phyloP scores from a whole-genome alignment of 2,113 vertebrate species.

The Astur gentilis region DNA sequence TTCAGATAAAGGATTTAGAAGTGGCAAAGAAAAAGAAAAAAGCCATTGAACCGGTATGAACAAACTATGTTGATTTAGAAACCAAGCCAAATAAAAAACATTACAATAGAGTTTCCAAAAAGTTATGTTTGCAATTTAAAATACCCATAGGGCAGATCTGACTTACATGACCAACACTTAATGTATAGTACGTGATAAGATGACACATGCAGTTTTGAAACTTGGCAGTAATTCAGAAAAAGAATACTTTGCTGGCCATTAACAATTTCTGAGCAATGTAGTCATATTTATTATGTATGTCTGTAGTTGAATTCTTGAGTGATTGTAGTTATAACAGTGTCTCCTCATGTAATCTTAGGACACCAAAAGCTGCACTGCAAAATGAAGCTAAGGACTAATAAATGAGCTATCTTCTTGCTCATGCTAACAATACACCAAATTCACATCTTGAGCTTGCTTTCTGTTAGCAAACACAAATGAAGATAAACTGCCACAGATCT shows the following conservation, averaged over 20 bases:
- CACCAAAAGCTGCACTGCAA: slow-evolving; percentile 17
- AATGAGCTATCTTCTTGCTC: slow-evolving; percentile 34
- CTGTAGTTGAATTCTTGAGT: slow-evolving; percentile 38
- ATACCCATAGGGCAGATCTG: slow-evolving; percentile 19
- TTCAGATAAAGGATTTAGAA: slow-evolving; percentile 8
- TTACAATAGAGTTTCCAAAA: slow-evolving; percentile 12
- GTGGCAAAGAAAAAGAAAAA: background rate
- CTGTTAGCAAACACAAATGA: background rate
- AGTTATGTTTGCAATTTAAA: slow-evolving; percentile 33
- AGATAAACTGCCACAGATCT: background rate
- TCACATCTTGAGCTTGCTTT: background rate
- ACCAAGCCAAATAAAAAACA: background rate
- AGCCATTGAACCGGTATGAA: background rate
- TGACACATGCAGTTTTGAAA: slow-evolving; percentile 45
- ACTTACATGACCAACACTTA: slow-evolving; percentile 23
- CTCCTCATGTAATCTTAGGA: slow-evolving; percentile 49
- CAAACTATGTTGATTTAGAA: slow-evolving; percentile 16
- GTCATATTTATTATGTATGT: slow-evolving; percentile 4
- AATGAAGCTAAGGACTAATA: slow-evolving; percentile 43
- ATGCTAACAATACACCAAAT: background rate
- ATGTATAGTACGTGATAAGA: background rate
- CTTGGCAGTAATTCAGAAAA: slow-evolving; percentile 18
- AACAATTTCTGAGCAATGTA: slow-evolving; percentile 12
- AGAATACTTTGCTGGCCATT: background rate
- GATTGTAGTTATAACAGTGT: slow-evolving; percentile 47